Conservation (phyloP, 2,113 vertebrate genomes). For the Alethe diademata region DNA sequence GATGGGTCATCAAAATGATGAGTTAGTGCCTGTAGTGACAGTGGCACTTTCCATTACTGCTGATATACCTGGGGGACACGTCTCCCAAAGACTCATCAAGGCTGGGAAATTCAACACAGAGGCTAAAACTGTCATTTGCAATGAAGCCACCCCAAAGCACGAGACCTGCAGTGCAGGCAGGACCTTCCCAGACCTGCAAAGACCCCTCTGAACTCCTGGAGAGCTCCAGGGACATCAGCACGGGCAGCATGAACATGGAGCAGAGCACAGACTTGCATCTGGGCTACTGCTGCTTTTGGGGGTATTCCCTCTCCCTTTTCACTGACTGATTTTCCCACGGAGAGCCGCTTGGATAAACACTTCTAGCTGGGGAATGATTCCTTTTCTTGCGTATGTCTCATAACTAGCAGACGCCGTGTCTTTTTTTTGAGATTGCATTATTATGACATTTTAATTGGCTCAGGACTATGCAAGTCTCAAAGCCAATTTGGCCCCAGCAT, state of each 20-base stretch:
- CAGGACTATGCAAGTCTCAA: slow-evolving; percentile 11
- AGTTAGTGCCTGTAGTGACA: slow-evolving; percentile 57
- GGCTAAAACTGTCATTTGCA: not conserved
- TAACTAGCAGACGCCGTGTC: not conserved
- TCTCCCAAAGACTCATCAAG: slow-evolving; percentile 53
- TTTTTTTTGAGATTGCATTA: not conserved
- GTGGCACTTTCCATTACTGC: slow-evolving; percentile 60
- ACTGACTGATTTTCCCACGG: fast-evolving
- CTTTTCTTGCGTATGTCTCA: not conserved
- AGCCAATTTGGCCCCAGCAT: not conserved
- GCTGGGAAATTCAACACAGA: slow-evolving; percentile 28
- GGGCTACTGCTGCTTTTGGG: not conserved
- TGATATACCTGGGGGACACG: slow-evolving; percentile 49
- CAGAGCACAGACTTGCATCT: not conserved
- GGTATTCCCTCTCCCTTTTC: not conserved
- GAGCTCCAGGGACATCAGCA: not conserved
- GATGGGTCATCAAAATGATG: slow-evolving; percentile 56
- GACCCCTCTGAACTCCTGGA: not conserved
- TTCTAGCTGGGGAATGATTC: not conserved
- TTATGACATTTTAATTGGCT: slow-evolving; percentile 57
- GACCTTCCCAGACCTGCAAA: not conserved
- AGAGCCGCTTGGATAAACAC: not conserved
- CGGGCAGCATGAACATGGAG: fast-evolving
- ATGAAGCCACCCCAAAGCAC: not conserved
- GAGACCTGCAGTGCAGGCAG: not conserved